Conservation (phyloP, 1,140 invertebrate genomes). For the Monochamus saltuarius region DNA sequence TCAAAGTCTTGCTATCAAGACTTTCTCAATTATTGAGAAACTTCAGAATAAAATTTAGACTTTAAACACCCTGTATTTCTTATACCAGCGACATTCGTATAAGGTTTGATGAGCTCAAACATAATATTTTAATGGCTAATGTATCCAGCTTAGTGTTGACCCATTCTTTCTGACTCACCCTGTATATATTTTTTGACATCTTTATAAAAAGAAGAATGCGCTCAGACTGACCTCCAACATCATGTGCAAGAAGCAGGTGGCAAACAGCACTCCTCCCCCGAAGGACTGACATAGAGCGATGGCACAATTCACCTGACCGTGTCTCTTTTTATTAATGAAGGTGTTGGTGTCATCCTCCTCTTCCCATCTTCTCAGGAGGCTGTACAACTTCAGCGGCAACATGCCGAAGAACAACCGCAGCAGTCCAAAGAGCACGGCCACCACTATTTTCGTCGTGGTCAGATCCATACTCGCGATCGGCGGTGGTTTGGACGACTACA, state of each 20-base stretch:
- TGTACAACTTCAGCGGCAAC: slow-evolving; percentile 47
- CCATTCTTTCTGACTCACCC: too few species aligned
- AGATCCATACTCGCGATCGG: slow-evolving; percentile 37
- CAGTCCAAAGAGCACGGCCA: slow-evolving; percentile 46
- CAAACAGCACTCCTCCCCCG: slow-evolving; percentile 68
- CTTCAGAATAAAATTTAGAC: too few species aligned
- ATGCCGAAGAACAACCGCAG: slow-evolving; percentile 47
- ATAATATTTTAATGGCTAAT: too few species aligned
- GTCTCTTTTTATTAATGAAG: slow-evolving; percentile 41
- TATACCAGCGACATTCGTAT: too few species aligned
- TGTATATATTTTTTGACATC: too few species aligned
- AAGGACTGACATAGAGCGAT: slow-evolving; percentile 57
- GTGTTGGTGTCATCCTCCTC: slow-evolving; percentile 35
- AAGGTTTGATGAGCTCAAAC: too few species aligned
- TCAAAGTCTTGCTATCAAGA: too few species aligned
- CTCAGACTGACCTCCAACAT: slow-evolving; percentile 43
- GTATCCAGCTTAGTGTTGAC: too few species aligned
- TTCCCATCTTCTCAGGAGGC: slow-evolving; percentile 39
- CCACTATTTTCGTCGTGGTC: slow-evolving; percentile 44
- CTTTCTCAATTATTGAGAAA: too few species aligned
- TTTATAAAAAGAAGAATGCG: too few species aligned
- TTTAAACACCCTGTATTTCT: too few species aligned
- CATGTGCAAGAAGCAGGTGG: slow-evolving; percentile 67
- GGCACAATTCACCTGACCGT: slow-evolving; percentile 40
- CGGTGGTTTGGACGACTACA: slow-evolving; percentile 7